A percentile compares a stretch with the other conserved stretches of the same genome.
phyloP scores from a whole-genome alignment of 2,797 vertebrate species.

The Pipistrellus nathusii region DNA sequence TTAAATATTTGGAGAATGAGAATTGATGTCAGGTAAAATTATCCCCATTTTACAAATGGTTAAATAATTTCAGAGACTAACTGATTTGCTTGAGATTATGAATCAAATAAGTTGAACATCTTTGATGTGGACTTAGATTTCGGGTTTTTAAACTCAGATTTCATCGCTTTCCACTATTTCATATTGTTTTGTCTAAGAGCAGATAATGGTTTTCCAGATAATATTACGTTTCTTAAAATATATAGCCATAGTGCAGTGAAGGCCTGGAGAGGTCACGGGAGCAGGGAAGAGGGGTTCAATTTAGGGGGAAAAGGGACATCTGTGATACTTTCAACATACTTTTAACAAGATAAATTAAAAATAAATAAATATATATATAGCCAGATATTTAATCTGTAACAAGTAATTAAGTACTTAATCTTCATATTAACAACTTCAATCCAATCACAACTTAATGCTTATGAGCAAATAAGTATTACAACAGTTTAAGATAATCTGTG shows the following conservation, averaged over 20 bases:
- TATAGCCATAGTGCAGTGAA: too few species aligned
- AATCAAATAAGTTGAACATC: background rate
- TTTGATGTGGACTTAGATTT: background rate
- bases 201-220: background rate
- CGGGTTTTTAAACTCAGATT: constrained; percentile 1
- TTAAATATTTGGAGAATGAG: background rate
- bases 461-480: background rate
- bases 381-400: background rate
- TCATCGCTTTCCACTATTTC: background rate
- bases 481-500: background rate
- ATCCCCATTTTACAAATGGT: background rate
- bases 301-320: too few species aligned
- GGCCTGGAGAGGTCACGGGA: too few species aligned
- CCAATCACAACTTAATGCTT: background rate
- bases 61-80: constrained; percentile 21
- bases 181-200: background rate
- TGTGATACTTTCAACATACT: too few species aligned
- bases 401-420: constrained; percentile 20
- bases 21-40: background rate
- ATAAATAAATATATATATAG: background rate
- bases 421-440: constrained; percentile 22
- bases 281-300: too few species aligned
- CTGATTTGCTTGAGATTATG: background rate
- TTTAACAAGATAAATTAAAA: too few species aligned
- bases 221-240: constrained; percentile 20